phyloP scores from a whole-genome alignment of 1,140 invertebrate species.

The Cheumatopsyche charites region DNA sequence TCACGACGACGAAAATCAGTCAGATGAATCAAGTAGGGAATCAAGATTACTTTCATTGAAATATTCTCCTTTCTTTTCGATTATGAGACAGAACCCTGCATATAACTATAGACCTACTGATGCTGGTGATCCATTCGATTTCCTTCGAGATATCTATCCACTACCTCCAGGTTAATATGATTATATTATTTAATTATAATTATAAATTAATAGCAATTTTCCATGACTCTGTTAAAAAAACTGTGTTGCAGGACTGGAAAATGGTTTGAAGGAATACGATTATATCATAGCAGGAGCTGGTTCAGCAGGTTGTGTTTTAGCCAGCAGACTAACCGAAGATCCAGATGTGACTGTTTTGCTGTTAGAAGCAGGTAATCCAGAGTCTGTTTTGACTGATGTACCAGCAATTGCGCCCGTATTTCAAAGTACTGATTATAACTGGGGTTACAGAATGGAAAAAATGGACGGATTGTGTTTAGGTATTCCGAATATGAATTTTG shows the following conservation, averaged over 20 bases:
- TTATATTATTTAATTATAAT: too few relatives aligned
- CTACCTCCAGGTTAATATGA: constrained; percentile 51
- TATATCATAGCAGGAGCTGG: constrained; percentile 77
- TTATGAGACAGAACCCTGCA: constrained; percentile 43
- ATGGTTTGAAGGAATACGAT: constrained; percentile 61
- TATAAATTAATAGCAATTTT: too few relatives aligned
- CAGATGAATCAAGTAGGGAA: neutral
- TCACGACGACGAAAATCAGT: neutral
- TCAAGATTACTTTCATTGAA: neutral
- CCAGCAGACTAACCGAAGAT: constrained; percentile 66
- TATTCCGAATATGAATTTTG: neutral
- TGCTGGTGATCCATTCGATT: constrained; percentile 52
- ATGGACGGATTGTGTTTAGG: neutral
- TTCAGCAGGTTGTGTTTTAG: constrained; percentile 74
- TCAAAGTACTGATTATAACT: constrained; percentile 73
- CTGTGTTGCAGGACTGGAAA: too few relatives aligned
- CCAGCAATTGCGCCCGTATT: constrained; percentile 74
- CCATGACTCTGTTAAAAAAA: too few relatives aligned
- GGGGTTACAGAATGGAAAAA: constrained; percentile 65
- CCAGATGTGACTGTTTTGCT: constrained; percentile 64
- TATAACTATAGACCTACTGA: constrained; percentile 48
- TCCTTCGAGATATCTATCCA: constrained; percentile 53
- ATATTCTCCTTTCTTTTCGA: neutral
- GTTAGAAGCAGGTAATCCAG: constrained; percentile 69
- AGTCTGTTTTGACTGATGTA: constrained; percentile 69